Base-by-base conservation (phyloP, 2,797 vertebrate species). In the Mycteria americana region DNA sequence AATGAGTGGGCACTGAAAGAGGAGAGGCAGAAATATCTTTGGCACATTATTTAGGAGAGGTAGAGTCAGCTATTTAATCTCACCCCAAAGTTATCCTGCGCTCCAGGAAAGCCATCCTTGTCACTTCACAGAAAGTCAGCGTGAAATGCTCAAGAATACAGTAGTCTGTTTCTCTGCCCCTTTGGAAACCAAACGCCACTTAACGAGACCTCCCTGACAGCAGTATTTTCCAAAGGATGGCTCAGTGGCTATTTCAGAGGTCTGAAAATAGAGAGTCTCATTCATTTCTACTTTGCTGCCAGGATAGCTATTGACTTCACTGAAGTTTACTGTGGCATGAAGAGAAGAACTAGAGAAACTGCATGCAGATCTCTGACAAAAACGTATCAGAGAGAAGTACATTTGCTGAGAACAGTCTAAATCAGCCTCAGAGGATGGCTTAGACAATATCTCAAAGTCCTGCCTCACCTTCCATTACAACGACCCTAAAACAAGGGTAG, bases 191-290 rank as follows among this genome's bases (percentile, higher is more conserved):
- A 33, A 86, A 21, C 2, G 10, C 33, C 46, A 75, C 46, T 80
- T 84, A 89, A 89, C 28, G 60, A 93, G 82, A 73, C 43, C 70
- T 78, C 50, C 37, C 56, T 53, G 85, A 78, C 48, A 83, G 39
- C n/a, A 56, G 35, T 57, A 23, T 92, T 96, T 96, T 95, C 83
- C n/a, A 11, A 95, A 88, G 46, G 70, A 80, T 63, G 76, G 30
- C 75, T 83, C 64, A 43, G 79, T 78, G 73, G 54, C 46, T 86
- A 31, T 95, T 94, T 93, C 67, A 79, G 45, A 88, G 37, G 37
- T 74, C 79, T 92, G 83, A 87, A 92, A 95, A 91, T 63, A 93
- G 57, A 68, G 45, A 92, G 17, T 51, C 46, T 88, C 35, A 73
- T 81, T 95, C 69, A 60, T 76, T 91, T 94, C 75, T 85, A 4